These are phyloP conservation scores for Leptinotarsa texana DNA, from an alignment of 1,140 invertebrate genomes.

Conservation along the genomic window DNA sequence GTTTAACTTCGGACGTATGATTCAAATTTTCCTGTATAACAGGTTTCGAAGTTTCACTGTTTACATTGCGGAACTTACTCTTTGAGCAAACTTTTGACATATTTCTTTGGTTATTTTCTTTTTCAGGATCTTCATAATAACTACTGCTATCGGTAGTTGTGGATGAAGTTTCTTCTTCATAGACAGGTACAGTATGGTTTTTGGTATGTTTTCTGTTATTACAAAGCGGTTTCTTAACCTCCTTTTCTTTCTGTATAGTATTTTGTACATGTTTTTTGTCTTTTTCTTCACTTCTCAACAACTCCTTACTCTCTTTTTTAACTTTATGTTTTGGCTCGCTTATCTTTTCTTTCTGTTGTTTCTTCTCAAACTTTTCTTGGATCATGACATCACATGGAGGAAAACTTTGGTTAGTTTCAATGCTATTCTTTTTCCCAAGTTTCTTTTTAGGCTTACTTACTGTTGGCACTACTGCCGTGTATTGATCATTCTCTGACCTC, in stretches of 20 bases:
- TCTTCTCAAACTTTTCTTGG: constrained; percentile 35
- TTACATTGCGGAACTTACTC: constrained; percentile 15
- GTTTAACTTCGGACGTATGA: constrained; percentile 49
- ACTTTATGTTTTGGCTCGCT: constrained; percentile 37
- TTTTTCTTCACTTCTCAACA: constrained; percentile 37
- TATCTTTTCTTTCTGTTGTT: constrained; percentile 32
- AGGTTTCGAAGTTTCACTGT: constrained; percentile 10
- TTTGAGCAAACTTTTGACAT: constrained; percentile 29
- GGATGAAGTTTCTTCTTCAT: constrained; percentile 72
- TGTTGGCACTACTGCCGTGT: constrained; percentile 47
- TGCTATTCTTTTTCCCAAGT: constrained; percentile 35
- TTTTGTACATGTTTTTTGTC: constrained; percentile 43
- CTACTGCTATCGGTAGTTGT: constrained; percentile 69
- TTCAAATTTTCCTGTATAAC: constrained; percentile 15
- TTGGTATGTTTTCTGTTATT: constrained; percentile 37
- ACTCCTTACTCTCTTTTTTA: constrained; percentile 37
- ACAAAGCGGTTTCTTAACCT: constrained; percentile 18
- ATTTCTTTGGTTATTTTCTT: constrained; percentile 46
- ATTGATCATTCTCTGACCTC: constrained; percentile 42
- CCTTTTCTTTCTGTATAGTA: constrained; percentile 34
- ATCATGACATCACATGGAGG: constrained; percentile 1
- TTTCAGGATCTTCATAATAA: constrained; percentile 51
- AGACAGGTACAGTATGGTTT: constrained; percentile 51
- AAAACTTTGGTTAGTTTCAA: constrained; percentile 34
- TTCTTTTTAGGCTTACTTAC: constrained; percentile 50